Percentiles rank a stretch among this genome's conserved stretches.
Evolutionary conservation across 2,113 vertebrate genomes (phyloP).

Genomic region (Charina bottae): DNA sequence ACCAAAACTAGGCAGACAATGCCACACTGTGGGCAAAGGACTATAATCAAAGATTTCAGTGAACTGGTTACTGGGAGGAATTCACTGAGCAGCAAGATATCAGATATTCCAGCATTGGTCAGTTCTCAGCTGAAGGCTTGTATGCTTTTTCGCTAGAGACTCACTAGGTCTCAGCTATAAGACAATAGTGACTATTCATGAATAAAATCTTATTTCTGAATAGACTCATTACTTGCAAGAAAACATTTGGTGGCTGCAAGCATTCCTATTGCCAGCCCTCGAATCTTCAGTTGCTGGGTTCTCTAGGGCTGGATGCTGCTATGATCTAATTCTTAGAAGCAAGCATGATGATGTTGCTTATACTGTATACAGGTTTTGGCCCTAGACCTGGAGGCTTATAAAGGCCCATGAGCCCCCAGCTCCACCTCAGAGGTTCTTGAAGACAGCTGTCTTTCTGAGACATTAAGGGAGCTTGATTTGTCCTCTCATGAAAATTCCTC

Average conservation of each 20-base stretch:
- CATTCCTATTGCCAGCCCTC: not conserved
- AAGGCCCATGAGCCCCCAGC: not conserved
- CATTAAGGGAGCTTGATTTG: not conserved
- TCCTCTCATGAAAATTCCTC: not conserved
- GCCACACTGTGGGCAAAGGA: not conserved
- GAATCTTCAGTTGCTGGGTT: not conserved
- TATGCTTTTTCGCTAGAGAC: not conserved
- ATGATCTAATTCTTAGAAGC: not conserved
- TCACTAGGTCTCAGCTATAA: not conserved
- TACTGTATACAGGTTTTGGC: not conserved
- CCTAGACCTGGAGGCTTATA: not conserved
- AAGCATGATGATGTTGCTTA: not conserved
- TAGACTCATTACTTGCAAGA: not conserved
- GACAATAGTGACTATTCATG: not conserved
- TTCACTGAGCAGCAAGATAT: not conserved
- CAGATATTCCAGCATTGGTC: not conserved
- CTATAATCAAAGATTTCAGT: not conserved
- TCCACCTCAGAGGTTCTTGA: not conserved
- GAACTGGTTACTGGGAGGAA: not conserved
- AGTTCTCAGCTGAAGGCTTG: not conserved
- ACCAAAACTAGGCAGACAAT: not conserved
- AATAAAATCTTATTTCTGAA: not conserved
- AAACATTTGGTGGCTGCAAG: not conserved
- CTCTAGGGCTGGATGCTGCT: not conserved
- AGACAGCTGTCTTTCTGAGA: not conserved